Conservation (phyloP, 2,113 vertebrate genomes). For the Misgurnus mizolepis region DNA sequence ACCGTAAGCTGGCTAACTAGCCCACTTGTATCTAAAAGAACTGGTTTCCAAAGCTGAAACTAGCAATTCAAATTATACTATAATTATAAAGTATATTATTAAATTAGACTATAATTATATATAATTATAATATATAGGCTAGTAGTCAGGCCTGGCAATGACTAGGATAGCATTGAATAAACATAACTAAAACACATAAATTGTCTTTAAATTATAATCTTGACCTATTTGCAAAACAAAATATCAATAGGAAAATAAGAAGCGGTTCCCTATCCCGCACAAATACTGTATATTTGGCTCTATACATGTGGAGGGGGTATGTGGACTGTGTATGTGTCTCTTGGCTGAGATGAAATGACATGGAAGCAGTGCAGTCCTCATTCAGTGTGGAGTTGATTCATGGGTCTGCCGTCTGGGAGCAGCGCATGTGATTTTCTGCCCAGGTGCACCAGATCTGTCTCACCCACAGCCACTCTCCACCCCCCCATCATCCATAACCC, state of each 20-base stretch:
- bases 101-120: too few species aligned
- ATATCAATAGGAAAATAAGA: background rate
- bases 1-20: too few species aligned
- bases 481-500: constrained; percentile 47
- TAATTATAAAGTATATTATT: too few species aligned
- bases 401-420: constrained; percentile 46
- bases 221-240: background rate
- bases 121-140: too few species aligned
- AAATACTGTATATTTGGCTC: background rate
- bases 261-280: background rate
- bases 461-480: constrained; percentile 40
- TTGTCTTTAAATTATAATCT: background rate
- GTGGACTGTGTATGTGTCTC: constrained; percentile 13
- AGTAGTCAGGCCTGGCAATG: too few species aligned
- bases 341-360: constrained; percentile 60
- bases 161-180: background rate
- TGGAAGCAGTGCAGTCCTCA: constrained; percentile 38
- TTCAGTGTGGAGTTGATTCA: constrained; percentile 54
- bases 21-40: too few species aligned
- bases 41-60: too few species aligned
- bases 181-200: too few species aligned
- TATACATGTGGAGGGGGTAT: background rate
- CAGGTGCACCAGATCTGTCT: constrained; percentile 56
- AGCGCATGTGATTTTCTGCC: constrained; percentile 57
- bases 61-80: too few species aligned